Evolutionary conservation across 2,113 vertebrate species (phyloP), one percentile per base, ranked within the genome.

Genomic region (Tupaia tana): DNA sequence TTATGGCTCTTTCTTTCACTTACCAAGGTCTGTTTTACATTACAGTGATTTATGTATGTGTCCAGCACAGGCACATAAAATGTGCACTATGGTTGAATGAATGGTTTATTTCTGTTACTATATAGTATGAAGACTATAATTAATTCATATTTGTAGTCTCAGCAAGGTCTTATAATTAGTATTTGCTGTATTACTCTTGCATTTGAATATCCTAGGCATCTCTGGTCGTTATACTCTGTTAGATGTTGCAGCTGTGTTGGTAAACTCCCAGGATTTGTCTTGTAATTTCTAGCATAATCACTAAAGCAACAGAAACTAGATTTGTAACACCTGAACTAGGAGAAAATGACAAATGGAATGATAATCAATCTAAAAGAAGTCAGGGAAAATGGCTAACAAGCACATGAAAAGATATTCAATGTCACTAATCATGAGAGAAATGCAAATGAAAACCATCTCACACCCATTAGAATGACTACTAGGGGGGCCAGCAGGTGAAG

Each of bases 271-370:
- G 8, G n/a, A 79, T 86, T 91, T 25, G 3, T 63, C 15, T 89
- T 94, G 15, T 79, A 89, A 90, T 73, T 88, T 71, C 64, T 88
- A 96, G 69, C 19, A 83, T 61, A 82, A 77, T 93, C 34, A 85
- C 73, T 77, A 64, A 77, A 87, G 74, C 54, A 80, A 93, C 18
- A 89, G 66, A 90, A 93, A 84, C 11, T 86, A 11, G 56, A 63
- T 73, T 25, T 34, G 67, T 94, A 79, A 43, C 11, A 78, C 29
- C 25, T 85, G 82, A 78, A 73, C 63, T 64, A 88, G 66, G 20
- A 95, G 31, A 91, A 25, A 70, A 93, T 86, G 58, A 66, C 61
- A 95, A 93, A 66, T 71, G 13, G 34, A 95, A 95, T 77, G 43
- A 58, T 80, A 66, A 79, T 70, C 31, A 56, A 19, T 82, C 24